Evolutionary conservation across 2,797 vertebrate species (phyloP).

Genomic region (Helarctos malayanus): DNA sequence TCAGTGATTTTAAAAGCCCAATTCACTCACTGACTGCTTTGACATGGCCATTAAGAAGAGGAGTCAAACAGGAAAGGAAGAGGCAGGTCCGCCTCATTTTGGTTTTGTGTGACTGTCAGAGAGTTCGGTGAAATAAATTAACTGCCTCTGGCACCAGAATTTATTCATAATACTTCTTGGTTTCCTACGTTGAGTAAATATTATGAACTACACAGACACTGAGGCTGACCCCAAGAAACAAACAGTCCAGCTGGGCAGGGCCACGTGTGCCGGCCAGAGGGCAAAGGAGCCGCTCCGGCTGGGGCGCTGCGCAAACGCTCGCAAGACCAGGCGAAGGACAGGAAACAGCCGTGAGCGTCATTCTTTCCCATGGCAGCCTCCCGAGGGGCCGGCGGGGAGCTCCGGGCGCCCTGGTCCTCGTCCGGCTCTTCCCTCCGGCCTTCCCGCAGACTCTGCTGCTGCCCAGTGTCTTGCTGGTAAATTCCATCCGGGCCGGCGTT

Average conservation of each 20-base stretch:
- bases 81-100: neutral
- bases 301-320: neutral
- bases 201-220: neutral
- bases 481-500: neutral
- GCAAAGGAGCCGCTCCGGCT: neutral
- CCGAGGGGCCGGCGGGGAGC: too few species aligned
- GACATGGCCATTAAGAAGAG: neutral
- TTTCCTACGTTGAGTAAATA: neutral
- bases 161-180: neutral
- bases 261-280: neutral
- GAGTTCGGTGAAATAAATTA: neutral
- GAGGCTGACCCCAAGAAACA: neutral
- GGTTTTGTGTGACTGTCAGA: neutral
- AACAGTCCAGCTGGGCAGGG: neutral
- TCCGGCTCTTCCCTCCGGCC: too few species aligned
- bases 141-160: neutral
- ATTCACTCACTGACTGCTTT: neutral
- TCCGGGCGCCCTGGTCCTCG: neutral
- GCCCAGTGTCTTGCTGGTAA: neutral
- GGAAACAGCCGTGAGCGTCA: neutral
- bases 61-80: neutral
- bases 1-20: conserved; percentile 45
- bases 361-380: neutral
- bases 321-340: neutral
- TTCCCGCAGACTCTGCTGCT: neutral